phyloP scores from a whole-genome alignment of 1,140 invertebrate genomes.

The Drosophila sucinea region DNA sequence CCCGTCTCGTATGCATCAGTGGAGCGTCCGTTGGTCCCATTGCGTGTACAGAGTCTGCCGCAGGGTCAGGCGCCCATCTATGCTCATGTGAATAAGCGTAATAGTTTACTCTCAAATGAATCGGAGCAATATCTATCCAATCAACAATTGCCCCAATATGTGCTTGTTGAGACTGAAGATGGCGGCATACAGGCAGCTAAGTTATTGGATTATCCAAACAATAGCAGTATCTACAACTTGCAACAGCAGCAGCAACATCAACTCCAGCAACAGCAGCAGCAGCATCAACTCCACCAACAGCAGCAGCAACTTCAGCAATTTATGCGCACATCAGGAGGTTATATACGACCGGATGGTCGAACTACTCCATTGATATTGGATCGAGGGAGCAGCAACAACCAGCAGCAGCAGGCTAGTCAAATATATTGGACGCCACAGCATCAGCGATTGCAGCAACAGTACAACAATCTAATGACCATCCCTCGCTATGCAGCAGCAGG shows the following conservation, averaged over 20 bases:
- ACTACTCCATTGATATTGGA: conserved; percentile 76
- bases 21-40: conserved; percentile 70
- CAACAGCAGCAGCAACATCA: conserved; percentile 30
- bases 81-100: conserved; percentile 76
- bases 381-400: conserved; percentile 31
- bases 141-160: conserved; percentile 54
- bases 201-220: conserved; percentile 55
- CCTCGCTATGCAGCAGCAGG: conserved; percentile 31
- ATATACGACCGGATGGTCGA: conserved; percentile 56
- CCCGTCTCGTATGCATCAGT: conserved; percentile 80
- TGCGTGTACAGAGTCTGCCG: conserved; percentile 75
- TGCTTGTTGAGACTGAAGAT: conserved; percentile 73
- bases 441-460: conserved; percentile 41
- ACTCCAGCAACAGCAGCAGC: conserved; percentile 3
- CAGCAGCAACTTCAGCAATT: conserved; percentile 13
- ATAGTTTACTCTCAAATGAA: conserved; percentile 69
- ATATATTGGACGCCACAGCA: conserved; percentile 73
- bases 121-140: conserved; percentile 70
- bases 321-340: conserved; percentile 39
- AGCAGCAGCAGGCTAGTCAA: conserved; percentile 59
- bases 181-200: conserved; percentile 67
- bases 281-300: background rate
- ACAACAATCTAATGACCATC: conserved; percentile 10
- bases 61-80: conserved; percentile 63
- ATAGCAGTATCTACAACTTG: conserved; percentile 46